Percentiles rank a stretch among this genome's conserved stretches.
These are phyloP conservation scores for Vannuccia rotundouncinata DNA, from an alignment of 2,888 invertebrate genomes.

Conservation along the genomic window DNA sequence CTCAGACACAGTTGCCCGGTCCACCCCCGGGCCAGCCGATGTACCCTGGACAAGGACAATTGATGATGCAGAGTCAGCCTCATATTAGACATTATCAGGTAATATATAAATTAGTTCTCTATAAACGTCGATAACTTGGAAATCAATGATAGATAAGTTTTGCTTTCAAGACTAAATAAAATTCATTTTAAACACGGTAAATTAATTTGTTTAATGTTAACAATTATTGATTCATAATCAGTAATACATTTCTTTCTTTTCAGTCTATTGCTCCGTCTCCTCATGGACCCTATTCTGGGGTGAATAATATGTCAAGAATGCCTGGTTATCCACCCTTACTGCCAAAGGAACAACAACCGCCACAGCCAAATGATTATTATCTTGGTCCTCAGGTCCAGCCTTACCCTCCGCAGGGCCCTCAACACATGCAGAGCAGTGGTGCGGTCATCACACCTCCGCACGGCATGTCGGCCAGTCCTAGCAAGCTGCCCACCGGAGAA, in stretches of 20 bases:
- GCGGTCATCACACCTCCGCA: neutral
- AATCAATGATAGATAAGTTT: too few relatives aligned
- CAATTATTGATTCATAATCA: neutral
- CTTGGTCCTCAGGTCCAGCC: neutral
- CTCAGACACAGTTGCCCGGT: neutral
- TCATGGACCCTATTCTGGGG: neutral
- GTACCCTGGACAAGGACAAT: neutral
- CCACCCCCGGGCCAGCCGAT: neutral
- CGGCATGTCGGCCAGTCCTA: neutral
- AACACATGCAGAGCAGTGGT: neutral
- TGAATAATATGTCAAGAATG: neutral
- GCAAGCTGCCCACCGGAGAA: neutral
- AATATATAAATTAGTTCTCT: too few relatives aligned
- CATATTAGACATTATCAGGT: neutral
- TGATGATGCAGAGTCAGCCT: neutral
- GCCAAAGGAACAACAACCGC: constrained; percentile 4
- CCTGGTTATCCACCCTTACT: neutral
- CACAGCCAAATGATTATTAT: neutral
- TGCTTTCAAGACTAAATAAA: too few relatives aligned
- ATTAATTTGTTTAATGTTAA: too few relatives aligned
- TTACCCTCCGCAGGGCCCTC: neutral
- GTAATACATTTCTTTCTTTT: neutral
- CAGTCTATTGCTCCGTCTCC: constrained; percentile 1
- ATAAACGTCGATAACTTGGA: too few relatives aligned
- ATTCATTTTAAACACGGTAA: too few relatives aligned